Percentiles rank a stretch among this genome's conserved stretches.
These are phyloP conservation scores for Caenorhabditis panamensis DNA, from an alignment of 2,888 invertebrate species.

Conservation along the genomic window DNA sequence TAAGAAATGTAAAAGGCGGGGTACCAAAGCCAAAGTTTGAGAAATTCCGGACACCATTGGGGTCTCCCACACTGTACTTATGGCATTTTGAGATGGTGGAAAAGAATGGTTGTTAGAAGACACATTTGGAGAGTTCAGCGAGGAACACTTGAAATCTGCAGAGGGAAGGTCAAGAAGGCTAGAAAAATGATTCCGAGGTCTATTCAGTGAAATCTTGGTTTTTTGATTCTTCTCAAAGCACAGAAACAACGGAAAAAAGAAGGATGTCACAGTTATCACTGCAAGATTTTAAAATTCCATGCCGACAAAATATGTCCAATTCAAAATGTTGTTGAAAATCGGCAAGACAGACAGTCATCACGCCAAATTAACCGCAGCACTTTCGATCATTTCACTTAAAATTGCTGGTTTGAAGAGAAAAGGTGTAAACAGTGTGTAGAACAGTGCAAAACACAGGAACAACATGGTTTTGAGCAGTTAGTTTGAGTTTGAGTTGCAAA, in stretches of 20 bases:
- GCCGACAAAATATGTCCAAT: no score
- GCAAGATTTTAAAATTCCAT: no score
- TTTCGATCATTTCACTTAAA: slow-evolving; percentile 5
- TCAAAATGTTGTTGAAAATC: neutral
- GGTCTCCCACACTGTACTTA: neutral
- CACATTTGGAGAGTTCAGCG: slow-evolving; percentile 1
- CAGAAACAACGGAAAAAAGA: no score
- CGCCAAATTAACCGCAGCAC: slow-evolving; percentile 38
- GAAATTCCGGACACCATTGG: neutral
- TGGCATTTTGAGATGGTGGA: neutral
- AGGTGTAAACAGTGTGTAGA: no score
- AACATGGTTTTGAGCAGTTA: no score
- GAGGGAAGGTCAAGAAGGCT: neutral
- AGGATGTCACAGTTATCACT: no score
- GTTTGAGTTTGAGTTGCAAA: no score
- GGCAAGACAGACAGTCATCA: neutral
- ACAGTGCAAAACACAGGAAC: no score
- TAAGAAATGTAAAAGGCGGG: slow-evolving; percentile 10
- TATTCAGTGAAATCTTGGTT: no score
- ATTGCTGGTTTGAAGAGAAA: neutral
- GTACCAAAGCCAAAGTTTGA: neutral
- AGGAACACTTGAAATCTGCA: neutral
- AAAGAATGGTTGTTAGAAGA: neutral
- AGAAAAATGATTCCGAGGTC: neutral
- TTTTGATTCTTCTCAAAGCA: no score